Evolutionary conservation across 2,797 vertebrate genomes (phyloP), one percentile per base, ranked within the genome.

Genomic region (Oceanodroma leucorhoa): DNA sequence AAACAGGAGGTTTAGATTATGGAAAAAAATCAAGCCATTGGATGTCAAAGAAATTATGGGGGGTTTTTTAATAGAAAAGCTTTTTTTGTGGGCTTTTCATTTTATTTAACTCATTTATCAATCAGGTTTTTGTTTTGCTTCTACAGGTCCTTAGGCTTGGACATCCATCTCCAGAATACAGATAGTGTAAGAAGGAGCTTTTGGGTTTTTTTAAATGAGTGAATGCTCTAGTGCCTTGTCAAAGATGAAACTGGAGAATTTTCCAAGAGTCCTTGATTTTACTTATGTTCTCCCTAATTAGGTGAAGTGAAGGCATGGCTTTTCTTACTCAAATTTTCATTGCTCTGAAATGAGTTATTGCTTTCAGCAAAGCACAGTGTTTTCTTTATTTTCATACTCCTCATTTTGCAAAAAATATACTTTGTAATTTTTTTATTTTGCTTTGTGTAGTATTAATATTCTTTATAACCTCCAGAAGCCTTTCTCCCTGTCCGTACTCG

Each of bases 231-330:
- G 5, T 26, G 6, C 32, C 48, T 66, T 69, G 30, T 57, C 73
- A 76, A 83, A 89, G 29, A 60, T 29, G 7, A 91, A 84, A 87
- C 7, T 17, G 10, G 20, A 69, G 17, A 76, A 53, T 89, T 87
- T 89, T 64, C 30, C 4, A 72, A 15, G 12, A 60, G 29, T 34
- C 11, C 22, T 66, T 50, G 11, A 36, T 66, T 87, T 92, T 79
- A 38, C 6, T 79, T 86, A 29, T 5, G 4, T n/a, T 73, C 22
- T 65, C 15, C 14, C 43, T 55, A 51, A 75, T 50, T 54, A 55
- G 12, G 21, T 50, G 20, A 9, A 71, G 8, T 21, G n/a, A 84
- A 79, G 11, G 13, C 15, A 55, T 62, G 9, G 5, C 30, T 64
- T 55, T 48, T 64, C 38, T 40, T 4, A 72, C 26, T 71, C 32